Base-by-base conservation (phyloP, 2,113 vertebrate species). In the Phoxinus phoxinus region DNA sequence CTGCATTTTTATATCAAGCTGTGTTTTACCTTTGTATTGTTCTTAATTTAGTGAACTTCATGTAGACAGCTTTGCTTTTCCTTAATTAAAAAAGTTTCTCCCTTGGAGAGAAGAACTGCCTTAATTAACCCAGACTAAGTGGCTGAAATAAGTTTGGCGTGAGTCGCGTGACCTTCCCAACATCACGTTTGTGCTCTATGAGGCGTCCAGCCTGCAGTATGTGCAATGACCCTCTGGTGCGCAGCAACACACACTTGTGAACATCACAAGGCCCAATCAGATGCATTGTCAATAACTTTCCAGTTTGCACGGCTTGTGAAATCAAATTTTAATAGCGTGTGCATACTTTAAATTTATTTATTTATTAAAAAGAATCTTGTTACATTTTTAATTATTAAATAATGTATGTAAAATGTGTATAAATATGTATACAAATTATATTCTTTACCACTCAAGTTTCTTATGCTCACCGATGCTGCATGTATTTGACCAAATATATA, bases 81-180 rank as follows among this genome's bases (percentile, higher is more conserved):
- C 25, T 81, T 81, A 80, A 80, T 81, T 81, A 67, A 48, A 81
- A 81, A 81, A 65, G 41, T 81, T 67, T 67, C 41, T 65, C 41
- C 61, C 59, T 81, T 67, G 59, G 61, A 81, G 79, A 67, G 44
- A 51, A 51, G 63, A 17, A 7, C 44, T 76, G 85, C 85, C 13
- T 86, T 86, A 83, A 77, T 86, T 83, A 86, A 77, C 85, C 72
- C 58, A 27, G 37, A 77, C 59, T 83, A 67, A 83, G 44, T 56
- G 72, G 44, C n/a, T 81, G 77, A 32, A 81, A 65, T 81, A 81
- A 81, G 44, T 67, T 81, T 67, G 44, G 0, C 2, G 19, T 48
- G 59, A 81, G 51, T 81, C 44, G 1, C 9, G 6, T 48, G 59
- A 81, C 78, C 78, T 81, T 79, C 77, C 23, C 56, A 44, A 56